Conservation (phyloP, 2,888 invertebrate genomes). For the Pseudococcus viburni region DNA sequence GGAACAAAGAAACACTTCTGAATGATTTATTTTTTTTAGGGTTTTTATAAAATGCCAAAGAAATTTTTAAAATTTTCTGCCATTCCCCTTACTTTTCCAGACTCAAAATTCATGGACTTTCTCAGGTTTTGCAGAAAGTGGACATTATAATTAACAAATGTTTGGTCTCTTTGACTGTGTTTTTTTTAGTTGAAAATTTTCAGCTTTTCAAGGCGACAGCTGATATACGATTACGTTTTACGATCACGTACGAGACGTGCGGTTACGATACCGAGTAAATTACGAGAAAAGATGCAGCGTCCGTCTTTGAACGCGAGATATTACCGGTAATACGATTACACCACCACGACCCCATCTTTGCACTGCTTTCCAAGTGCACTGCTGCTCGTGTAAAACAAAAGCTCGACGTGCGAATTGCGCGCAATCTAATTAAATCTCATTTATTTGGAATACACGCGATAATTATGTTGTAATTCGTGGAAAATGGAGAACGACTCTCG, state of each 20-base stretch:
- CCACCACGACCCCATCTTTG: background rate
- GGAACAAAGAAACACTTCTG: too few species aligned
- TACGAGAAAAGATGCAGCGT: background rate
- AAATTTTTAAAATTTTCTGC: background rate
- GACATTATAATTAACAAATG: too few species aligned
- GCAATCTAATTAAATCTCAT: constrained; percentile 17
- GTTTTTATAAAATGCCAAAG: too few species aligned
- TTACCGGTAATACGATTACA: background rate
- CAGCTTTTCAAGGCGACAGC: background rate
- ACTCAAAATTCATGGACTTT: too few species aligned
- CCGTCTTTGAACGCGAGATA: background rate
- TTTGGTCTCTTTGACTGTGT: too few species aligned
- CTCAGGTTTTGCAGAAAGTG: too few species aligned
- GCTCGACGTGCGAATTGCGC: background rate
- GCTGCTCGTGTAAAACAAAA: too few species aligned
- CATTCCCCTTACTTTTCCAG: too few species aligned
- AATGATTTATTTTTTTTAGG: too few species aligned
- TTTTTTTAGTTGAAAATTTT: background rate
- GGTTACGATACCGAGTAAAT: background rate
- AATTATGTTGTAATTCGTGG: background rate
- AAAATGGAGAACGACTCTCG: background rate
- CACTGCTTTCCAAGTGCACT: too few species aligned
- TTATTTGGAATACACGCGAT: background rate
- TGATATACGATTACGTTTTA: background rate
- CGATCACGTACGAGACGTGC: too few species aligned